Base-by-base conservation (phyloP, 2,888 invertebrate species). In the Catonia carolina region DNA sequence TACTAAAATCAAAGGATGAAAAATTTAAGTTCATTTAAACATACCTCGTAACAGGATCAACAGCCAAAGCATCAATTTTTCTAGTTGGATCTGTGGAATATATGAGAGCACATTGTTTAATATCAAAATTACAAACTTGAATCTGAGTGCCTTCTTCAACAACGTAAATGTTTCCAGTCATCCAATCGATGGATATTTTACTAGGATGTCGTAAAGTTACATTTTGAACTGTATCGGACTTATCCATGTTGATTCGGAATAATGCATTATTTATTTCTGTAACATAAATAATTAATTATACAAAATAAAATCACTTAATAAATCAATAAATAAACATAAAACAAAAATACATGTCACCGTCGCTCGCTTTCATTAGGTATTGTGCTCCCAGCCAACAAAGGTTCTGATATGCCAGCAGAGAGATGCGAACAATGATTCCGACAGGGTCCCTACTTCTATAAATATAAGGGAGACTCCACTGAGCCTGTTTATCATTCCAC, bases 151-250 rank as follows among this genome's bases (percentile, higher is more conserved):
- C 59, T 31, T 61, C 61, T 41, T 81, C 80, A 56, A 80, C 77
- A 62, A 82, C 83, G 69, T 88, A 89, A 0, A 86, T 74, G 67
- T 86, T 86, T 10, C 79, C 77, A 0, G 85, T 83, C 20, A 83
- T 71, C 89, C 89, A 89, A 66, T 90, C 89, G 1, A 86, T 76
- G 0, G 84, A 77, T 36, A 89, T 67, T 71, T 82, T 73, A 41
- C 71, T 70, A 0, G 81, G 79, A 57, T 69, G 70, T 31, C 53
- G 2, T 61, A 27, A 27, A 4, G 27, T 27, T 27, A 8, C 27
- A 35, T 56, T 66, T 71, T 70, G 62, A 2, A 61, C 8, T 6
- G 8, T 6, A 27, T 27, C 8, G 27, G 4, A 8, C 4, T 27
- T 27, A 27, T 27, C 27, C 6, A 12, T 45, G 12, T 22, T 50